phyloP scores from a whole-genome alignment of 1,140 invertebrate species.

The Drosophila albomicans region DNA sequence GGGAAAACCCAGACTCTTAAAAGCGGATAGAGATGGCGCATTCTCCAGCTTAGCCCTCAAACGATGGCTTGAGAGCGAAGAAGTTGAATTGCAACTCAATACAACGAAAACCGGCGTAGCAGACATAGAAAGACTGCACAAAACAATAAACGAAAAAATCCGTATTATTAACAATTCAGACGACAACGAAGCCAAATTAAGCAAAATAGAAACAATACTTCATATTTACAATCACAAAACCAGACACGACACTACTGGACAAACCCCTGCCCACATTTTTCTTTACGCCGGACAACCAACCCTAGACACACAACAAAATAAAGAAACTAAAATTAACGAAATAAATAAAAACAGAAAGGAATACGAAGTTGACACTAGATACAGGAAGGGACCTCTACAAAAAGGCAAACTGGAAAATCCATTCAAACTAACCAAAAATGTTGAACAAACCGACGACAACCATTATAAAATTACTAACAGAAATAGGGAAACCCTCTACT shows the following conservation, averaged over 20 bases:
- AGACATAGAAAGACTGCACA: too few species aligned
- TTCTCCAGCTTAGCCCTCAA: too few species aligned
- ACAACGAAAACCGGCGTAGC: too few species aligned
- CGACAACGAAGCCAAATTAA: not conserved
- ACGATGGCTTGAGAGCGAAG: too few species aligned
- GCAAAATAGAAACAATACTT: not conserved
- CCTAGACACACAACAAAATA: slow-evolving; percentile 12
- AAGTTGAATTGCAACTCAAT: too few species aligned
- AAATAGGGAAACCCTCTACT: slow-evolving; percentile 15
- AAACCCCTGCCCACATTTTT: slow-evolving; percentile 23
- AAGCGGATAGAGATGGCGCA: too few species aligned
- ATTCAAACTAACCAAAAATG: slow-evolving; percentile 12
- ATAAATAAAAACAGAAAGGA: slow-evolving; percentile 12
- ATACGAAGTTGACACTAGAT: slow-evolving; percentile 2
- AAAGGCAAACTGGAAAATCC: slow-evolving; percentile 11
- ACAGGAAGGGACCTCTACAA: slow-evolving; percentile 18
- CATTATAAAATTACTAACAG: slow-evolving; percentile 22
- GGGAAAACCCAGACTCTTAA: too few species aligned
- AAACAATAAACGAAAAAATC: not conserved
- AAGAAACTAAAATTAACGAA: slow-evolving; percentile 19
- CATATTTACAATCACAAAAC: slow-evolving; percentile 1
- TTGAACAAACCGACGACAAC: slow-evolving; percentile 20
- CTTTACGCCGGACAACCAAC: slow-evolving; percentile 22
- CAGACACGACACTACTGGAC: slow-evolving; percentile 11
- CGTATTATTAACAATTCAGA: not conserved